phyloP scores from a whole-genome alignment of 53 echinoderm and acorn worm species.

The Luidia sarsii region DNA sequence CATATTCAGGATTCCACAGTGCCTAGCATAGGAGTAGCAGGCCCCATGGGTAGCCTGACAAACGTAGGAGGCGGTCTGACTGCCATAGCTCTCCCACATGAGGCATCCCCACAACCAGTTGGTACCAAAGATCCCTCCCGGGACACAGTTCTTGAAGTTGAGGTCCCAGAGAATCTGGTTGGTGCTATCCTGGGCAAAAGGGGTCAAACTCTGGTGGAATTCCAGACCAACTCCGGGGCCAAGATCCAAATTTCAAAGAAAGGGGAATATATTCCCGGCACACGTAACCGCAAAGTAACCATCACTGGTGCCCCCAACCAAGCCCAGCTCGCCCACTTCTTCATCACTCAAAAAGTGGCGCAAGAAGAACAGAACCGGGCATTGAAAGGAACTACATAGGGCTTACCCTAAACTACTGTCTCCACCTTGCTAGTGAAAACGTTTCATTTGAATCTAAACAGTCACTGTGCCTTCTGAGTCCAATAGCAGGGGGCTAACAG shows the following conservation, averaged over 20 bases:
- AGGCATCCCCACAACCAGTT: conserved; percentile 5
- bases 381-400: conserved; percentile 93
- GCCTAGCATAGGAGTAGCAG: conserved; percentile 50
- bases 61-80: conserved; percentile 19
- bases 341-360: conserved; percentile 86
- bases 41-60: conserved; percentile 55
- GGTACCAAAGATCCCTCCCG: conserved; percentile 68
- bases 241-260: conserved; percentile 99
- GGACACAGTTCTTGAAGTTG: conserved; percentile 88
- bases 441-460: too few relatives aligned
- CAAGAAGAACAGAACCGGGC: conserved; percentile 99
- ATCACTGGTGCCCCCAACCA: conserved; percentile 88
- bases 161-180: conserved; percentile 94
- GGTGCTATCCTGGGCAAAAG: conserved; percentile 99
- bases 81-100: conserved; percentile 7
- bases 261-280: conserved; percentile 97
- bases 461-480: conserved; percentile 48
- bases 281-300: conserved; percentile 97
- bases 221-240: conserved; percentile 93
- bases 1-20: conserved; percentile 67
- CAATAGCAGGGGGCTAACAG: conserved; percentile 14
- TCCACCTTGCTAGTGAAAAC: conserved; percentile 25
- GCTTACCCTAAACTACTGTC: neutral
- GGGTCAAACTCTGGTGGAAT: conserved; percentile 98
- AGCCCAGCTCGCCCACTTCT: conserved; percentile 96